Conservation (phyloP, 2,888 invertebrate species). For the Rhorus exstirpatorius region DNA sequence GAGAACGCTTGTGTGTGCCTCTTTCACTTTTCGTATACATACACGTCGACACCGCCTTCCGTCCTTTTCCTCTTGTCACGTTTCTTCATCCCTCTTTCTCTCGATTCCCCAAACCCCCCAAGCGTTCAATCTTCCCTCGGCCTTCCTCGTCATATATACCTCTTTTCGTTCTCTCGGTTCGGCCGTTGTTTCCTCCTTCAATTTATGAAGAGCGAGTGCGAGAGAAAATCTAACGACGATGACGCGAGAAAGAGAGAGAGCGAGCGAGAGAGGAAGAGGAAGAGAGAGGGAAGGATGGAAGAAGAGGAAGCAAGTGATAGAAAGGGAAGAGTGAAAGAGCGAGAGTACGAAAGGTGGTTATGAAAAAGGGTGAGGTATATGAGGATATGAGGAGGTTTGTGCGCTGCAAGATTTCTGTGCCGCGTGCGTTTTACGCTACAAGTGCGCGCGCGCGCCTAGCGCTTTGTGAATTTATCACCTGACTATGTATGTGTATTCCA, state of each 20-base stretch:
- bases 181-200: constrained; percentile 44
- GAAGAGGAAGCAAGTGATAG: not conserved
- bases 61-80: constrained; percentile 43
- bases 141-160: constrained; percentile 1
- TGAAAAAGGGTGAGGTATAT: not conserved
- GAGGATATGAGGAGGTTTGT: constrained; percentile 3
- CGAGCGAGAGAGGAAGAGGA: not conserved
- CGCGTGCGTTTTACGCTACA: constrained; percentile 50
- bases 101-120: constrained; percentile 18
- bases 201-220: constrained; percentile 60
- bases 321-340: not conserved
- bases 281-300: not conserved
- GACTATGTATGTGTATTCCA: constrained; percentile 23
- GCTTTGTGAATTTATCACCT: constrained; percentile 1
- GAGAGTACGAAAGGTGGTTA: not conserved
- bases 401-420: constrained; percentile 38
- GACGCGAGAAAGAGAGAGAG: constrained; percentile 15
- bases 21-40: constrained; percentile 79
- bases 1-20: constrained; percentile 80
- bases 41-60: constrained; percentile 57
- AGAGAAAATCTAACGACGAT: constrained; percentile 25
- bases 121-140: constrained; percentile 36
- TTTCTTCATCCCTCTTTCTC: constrained; percentile 41
- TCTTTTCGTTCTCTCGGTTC: constrained; percentile 9
- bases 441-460: not conserved